Base-by-base conservation (phyloP, 2,888 invertebrate species). In the Ptilodon capucinus region DNA sequence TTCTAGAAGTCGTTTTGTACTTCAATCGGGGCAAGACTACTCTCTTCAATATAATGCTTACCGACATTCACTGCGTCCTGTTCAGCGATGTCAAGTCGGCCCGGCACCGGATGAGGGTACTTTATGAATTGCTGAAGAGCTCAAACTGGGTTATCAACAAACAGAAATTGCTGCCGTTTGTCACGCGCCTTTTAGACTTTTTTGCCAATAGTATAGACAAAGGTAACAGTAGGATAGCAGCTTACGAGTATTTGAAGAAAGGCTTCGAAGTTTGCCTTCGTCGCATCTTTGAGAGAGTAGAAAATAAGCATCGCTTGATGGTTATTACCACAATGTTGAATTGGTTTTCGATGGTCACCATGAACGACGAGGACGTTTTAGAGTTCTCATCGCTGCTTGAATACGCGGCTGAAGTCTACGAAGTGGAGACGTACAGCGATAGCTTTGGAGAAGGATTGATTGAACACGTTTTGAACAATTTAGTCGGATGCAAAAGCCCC, bases 211-310 rank as follows among this genome's bases (percentile, higher is more conserved):
- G 91, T 48, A 77, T 92, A 52, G 58, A 41, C 25, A 70, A 40
- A 48, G 48, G 54, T 8, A 66, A 71, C 30, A 60, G 68, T 1
- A 64, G 64, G 18, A 42, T 64, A 4, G 57, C 62, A 4, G 64
- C 68, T 1, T 90, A 88, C 43, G 68, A 61, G 1, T 76, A 79
- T 34, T 60, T 93, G 44, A 81, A 80, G 30, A 91, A 86, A 56
- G 92, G 92, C 2, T 81, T 93, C 6, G 92, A 93, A 64, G 86
- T 92, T 0, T 93, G 92, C 55, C 64, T 94, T 1, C 81, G 90
- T 23, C 82, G 92, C 16, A 85, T 92, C 9, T 88, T 92, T 13
- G 83, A 87, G 40, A 87, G 92, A 54, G 81, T 92, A 11, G 64
- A 80, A 4, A 92, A 92, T 43, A 60, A 76, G 3, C 83, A 92